phyloP scores from a whole-genome alignment of 2,888 invertebrate genomes.

The Zaprionus bogoriensis region DNA sequence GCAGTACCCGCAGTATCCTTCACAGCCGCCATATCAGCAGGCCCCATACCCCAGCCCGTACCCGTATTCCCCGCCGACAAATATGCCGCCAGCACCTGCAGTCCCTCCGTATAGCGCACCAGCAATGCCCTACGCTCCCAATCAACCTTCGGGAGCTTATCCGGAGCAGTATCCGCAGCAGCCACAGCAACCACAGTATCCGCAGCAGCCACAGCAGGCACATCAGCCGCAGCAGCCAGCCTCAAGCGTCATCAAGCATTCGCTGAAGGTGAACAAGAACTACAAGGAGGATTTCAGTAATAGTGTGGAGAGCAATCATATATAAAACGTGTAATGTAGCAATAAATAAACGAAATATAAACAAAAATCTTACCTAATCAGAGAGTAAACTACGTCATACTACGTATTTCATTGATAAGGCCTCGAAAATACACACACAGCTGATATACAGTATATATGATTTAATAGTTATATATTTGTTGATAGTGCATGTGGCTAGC shows the following conservation, averaged over 20 bases:
- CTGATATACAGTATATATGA: too few species aligned
- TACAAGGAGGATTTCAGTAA: constrained; percentile 53
- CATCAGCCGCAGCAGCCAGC: constrained; percentile 11
- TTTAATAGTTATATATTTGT: too few species aligned
- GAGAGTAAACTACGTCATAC: neutral
- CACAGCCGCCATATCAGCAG: neutral
- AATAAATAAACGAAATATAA: neutral
- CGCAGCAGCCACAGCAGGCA: neutral
- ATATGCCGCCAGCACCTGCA: neutral
- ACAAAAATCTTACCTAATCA: neutral
- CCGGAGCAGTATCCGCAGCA: neutral
- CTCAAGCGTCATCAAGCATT: constrained; percentile 56
- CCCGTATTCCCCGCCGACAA: neutral
- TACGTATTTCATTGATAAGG: neutral
- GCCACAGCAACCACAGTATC: neutral
- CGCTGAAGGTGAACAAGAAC: constrained; percentile 70
- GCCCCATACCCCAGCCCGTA: neutral
- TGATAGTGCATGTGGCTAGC: too few species aligned
- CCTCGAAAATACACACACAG: neutral
- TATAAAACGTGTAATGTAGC: constrained; percentile 2
- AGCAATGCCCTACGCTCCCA: neutral
- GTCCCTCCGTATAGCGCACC: neutral
- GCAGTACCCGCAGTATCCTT: neutral
- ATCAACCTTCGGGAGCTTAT: neutral
- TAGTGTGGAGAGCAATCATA: neutral